phyloP scores from a whole-genome alignment of 2,113 vertebrate species.

The Pipra filicauda region DNA sequence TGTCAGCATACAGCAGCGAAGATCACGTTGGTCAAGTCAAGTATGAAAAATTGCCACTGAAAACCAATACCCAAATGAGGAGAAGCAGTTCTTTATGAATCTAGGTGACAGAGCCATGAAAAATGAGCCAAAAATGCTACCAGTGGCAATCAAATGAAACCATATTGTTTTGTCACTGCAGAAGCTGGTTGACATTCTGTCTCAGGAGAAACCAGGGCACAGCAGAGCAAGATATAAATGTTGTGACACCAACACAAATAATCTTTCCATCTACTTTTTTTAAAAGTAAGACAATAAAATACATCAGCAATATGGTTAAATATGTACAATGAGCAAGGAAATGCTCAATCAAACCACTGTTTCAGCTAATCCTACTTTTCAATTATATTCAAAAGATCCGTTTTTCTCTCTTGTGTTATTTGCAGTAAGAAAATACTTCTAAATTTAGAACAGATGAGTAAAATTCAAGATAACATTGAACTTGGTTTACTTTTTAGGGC shows the following conservation, averaged over 20 bases:
- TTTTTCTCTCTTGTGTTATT: neutral
- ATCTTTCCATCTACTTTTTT: neutral
- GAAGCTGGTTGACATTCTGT: neutral
- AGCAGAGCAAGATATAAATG: neutral
- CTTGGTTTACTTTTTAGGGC: neutral
- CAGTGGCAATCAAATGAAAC: neutral
- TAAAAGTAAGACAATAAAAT: neutral
- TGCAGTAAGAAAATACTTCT: neutral
- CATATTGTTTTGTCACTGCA: neutral
- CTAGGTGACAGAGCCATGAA: neutral
- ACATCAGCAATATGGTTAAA: neutral
- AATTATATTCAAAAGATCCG: neutral
- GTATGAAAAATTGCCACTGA: neutral
- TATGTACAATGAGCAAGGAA: neutral
- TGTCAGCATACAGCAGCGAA: neutral
- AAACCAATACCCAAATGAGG: neutral
- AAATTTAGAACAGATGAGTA: neutral
- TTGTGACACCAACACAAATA: neutral
- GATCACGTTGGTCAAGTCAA: neutral
- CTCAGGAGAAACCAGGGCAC: neutral
- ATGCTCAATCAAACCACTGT: neutral
- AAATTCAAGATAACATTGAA: neutral
- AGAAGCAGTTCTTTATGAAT: neutral
- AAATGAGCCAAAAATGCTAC: slow-evolving; percentile 3
- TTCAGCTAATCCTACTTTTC: neutral